Evolutionary conservation across 2,888 invertebrate genomes (phyloP).

Genomic region (Monopis laevigella): DNA sequence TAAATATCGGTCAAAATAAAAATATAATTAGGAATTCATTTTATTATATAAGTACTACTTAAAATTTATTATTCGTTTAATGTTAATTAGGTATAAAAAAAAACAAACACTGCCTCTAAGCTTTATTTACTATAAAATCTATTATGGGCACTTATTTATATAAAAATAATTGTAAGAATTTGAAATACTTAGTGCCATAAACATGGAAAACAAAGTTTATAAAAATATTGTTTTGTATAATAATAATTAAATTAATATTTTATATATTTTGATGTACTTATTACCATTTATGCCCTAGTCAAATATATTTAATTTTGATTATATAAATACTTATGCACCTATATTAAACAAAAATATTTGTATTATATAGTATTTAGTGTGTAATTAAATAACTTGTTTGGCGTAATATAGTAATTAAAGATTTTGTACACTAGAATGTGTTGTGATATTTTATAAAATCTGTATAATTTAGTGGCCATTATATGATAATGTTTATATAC

Average conservation of each 20-base stretch:
- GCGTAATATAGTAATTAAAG: slow-evolving; percentile 5
- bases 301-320: slow-evolving; percentile 4
- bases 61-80: not conserved
- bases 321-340: not conserved
- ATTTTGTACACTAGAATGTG: slow-evolving; percentile 10
- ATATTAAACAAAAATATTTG: too few species aligned
- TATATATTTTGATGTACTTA: slow-evolving; percentile 10
- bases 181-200: slow-evolving; percentile 59
- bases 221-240: slow-evolving; percentile 19
- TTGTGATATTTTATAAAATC: not conserved
- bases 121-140: slow-evolving; percentile 13
- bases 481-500: not conserved
- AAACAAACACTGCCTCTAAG: slow-evolving; percentile 38
- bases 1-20: too few species aligned
- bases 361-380: not conserved
- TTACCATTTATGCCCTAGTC: slow-evolving; percentile 8
- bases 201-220: not conserved
- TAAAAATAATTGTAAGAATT: slow-evolving; percentile 41
- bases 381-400: not conserved
- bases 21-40: too few species aligned
- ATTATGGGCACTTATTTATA: slow-evolving; percentile 30
- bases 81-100: slow-evolving; percentile 6
- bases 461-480: not conserved
- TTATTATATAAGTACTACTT: too few species aligned
- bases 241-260: slow-evolving; percentile 18